Evolutionary conservation across 2,888 invertebrate species (phyloP).

Genomic region (Drosophila mimica): DNA sequence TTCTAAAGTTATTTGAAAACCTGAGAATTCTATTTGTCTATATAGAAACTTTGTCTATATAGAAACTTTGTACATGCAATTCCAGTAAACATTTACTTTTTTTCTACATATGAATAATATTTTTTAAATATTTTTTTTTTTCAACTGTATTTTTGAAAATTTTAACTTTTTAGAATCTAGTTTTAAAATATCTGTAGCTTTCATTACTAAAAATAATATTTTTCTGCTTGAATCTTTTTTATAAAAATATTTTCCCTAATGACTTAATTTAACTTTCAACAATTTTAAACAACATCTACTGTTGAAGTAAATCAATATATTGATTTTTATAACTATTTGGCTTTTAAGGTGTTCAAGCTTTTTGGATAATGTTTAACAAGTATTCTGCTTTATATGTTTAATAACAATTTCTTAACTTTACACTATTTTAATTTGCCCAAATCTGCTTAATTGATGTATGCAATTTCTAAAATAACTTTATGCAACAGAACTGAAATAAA

Average conservation of each 20-base stretch:
- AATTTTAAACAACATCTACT: background rate
- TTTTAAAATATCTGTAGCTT: background rate
- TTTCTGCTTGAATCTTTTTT: background rate
- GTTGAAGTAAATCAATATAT: background rate
- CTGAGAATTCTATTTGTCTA: background rate
- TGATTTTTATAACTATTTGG: background rate
- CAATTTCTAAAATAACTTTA: background rate
- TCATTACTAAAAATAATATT: background rate
- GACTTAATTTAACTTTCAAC: background rate
- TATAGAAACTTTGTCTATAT: no score
- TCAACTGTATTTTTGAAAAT: background rate
- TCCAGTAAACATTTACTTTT: background rate
- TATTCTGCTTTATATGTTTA: background rate
- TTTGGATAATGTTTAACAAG: background rate
- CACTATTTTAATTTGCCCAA: background rate
- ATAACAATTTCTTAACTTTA: background rate
- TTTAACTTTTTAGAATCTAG: background rate
- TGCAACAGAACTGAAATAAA: background rate
- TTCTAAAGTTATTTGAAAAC: no score
- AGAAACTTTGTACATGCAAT: background rate
- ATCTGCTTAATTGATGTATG: background rate
- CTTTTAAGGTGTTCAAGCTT: background rate
- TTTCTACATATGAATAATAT: background rate
- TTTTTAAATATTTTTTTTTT: background rate
- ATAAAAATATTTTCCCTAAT: background rate